phyloP scores from a whole-genome alignment of 2,888 invertebrate species.

The Ochropleura leucogaster region DNA sequence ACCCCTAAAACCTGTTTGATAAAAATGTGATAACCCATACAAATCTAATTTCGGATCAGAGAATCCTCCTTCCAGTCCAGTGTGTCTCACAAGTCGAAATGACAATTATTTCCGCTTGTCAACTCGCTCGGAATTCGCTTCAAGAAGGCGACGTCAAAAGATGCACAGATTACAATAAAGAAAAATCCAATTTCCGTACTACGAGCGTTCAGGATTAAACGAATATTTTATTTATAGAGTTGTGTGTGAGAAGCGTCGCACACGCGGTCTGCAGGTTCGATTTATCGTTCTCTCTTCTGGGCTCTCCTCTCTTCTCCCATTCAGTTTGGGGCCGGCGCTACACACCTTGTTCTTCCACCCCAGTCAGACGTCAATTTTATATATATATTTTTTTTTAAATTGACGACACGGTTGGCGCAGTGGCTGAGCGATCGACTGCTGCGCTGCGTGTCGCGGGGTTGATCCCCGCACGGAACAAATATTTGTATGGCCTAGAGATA shows the following conservation, averaged over 20 bases:
- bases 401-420: too few relatives aligned
- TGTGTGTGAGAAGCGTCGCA: not conserved
- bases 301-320: too few relatives aligned
- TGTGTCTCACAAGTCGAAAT: conserved; percentile 25
- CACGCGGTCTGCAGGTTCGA: not conserved
- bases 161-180: conserved; percentile 55
- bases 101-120: conserved; percentile 56
- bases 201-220: conserved; percentile 30
- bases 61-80: not conserved
- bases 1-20: not conserved
- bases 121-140: conserved; percentile 37
- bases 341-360: too few relatives aligned
- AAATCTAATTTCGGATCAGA: not conserved
- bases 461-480: too few relatives aligned
- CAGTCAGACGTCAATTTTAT: too few relatives aligned
- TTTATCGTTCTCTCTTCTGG: not conserved
- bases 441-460: too few relatives aligned
- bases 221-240: conserved; percentile 32
- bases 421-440: too few relatives aligned
- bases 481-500: too few relatives aligned
- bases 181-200: conserved; percentile 53
- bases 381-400: too few relatives aligned
- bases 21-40: not conserved
- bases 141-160: conserved; percentile 51
- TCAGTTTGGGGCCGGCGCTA: too few relatives aligned